A percentile compares a stretch with the other conserved stretches of the same genome.
Conservation (phyloP, 2,888 invertebrate genomes). For the Mimumesa dahlbomi region DNA sequence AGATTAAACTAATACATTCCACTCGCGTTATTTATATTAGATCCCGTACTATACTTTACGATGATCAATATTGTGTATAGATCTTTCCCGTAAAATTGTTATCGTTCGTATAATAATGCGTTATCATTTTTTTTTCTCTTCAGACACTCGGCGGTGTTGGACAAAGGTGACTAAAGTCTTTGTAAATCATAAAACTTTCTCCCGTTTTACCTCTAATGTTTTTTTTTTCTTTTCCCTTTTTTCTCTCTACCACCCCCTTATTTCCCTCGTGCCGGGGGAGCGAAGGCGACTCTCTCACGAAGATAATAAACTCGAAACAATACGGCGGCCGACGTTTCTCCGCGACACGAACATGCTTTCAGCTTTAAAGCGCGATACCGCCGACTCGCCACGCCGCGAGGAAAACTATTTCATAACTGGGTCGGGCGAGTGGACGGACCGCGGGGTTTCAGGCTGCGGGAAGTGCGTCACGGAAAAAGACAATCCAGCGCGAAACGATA, state of each 20-base stretch:
- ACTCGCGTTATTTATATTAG: too few species aligned
- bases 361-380: slow-evolving; percentile 73
- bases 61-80: too few species aligned
- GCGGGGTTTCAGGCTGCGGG: slow-evolving; percentile 18
- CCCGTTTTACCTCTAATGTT: slow-evolving; percentile 6
- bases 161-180: too few species aligned
- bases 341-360: slow-evolving; percentile 75
- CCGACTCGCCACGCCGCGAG: slow-evolving; percentile 58
- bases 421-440: slow-evolving; percentile 57
- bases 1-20: too few species aligned
- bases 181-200: slow-evolving; percentile 19
- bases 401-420: slow-evolving; percentile 71
- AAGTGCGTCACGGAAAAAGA: slow-evolving; percentile 22
- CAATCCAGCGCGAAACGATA: slow-evolving; percentile 12
- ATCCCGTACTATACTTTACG: too few species aligned
- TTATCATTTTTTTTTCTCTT: too few species aligned
- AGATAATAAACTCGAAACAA: slow-evolving; percentile 66
- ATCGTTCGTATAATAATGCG: too few species aligned
- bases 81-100: too few species aligned
- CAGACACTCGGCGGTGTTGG: too few species aligned
- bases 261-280: too few species aligned
- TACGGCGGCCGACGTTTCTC: slow-evolving; percentile 50
- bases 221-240: too few species aligned
- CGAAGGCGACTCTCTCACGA: slow-evolving; percentile 33
- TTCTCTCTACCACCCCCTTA: slow-evolving; percentile 8